Percentiles rank a stretch among this genome's conserved stretches.
phyloP scores from a whole-genome alignment of 2,113 vertebrate genomes.

The Cephalopholis sonnerati region DNA sequence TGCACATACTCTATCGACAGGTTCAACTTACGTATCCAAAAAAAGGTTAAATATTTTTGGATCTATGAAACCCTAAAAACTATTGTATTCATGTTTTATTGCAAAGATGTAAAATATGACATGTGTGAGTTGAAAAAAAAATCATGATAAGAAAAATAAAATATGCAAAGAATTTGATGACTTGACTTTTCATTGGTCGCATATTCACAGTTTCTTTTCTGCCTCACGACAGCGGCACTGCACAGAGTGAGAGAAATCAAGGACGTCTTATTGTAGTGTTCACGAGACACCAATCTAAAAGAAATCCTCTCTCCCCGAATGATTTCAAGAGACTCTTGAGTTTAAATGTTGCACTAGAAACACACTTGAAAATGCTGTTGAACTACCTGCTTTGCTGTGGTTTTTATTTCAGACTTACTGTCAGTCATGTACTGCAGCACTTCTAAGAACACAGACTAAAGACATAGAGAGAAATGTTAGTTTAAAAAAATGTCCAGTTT shows the following conservation, averaged over 20 bases:
- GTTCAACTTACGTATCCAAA: conserved; percentile 83
- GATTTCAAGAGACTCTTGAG: not conserved
- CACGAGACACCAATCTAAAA: not conserved
- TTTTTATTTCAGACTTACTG: not conserved
- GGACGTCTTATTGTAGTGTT: not conserved
- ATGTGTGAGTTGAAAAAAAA: conserved; percentile 97
- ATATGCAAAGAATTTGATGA: conserved; percentile 98
- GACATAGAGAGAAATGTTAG: not conserved
- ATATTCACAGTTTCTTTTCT: not conserved
- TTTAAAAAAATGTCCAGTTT: not conserved
- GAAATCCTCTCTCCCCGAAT: not conserved
- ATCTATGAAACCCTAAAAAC: conserved; percentile 98
- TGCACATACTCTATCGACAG: conserved; percentile 80
- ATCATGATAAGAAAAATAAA: conserved; percentile 93
- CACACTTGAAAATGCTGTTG: not conserved
- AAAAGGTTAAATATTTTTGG: conserved; percentile 97
- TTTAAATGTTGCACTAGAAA: not conserved
- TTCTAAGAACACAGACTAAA: not conserved
- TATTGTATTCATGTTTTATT: conserved; percentile 99
- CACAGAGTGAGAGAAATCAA: not conserved
- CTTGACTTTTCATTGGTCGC: conserved; percentile 80
- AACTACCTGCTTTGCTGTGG: not conserved
- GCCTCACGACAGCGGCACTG: not conserved
- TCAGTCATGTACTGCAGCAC: conserved; percentile 3
- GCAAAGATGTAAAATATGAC: conserved; percentile 99